Evolutionary conservation across 2,113 vertebrate genomes (phyloP), one percentile per base, ranked within the genome.

Genomic region (Marcusenius ussheri): DNA sequence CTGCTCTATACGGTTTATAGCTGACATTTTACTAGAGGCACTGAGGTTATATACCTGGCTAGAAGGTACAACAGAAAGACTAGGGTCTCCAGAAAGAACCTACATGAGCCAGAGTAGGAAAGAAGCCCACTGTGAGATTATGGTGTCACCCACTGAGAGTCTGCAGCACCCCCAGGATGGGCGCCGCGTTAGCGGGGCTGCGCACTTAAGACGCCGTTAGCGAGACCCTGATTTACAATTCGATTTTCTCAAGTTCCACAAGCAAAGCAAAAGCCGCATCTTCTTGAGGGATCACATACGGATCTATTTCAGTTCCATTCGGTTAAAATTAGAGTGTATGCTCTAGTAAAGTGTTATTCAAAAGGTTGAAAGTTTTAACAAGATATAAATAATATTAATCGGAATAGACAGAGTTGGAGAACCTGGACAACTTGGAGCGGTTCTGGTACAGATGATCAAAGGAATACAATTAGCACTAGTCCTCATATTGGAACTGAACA

Each of bases 381-480:
- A 77, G 58, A 70, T n/a, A 35, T 24, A 49, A 66, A 45, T 27
- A 11, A 39, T 17, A n/a, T 2, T 24, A 27, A 53, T 42, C 8
- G 19, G 47, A 53, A 45, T 17, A n/a, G 47, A 31, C 4, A 1
- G n/a, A n/a, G 9, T 56, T 3, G 24, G 39, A 15, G 88, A 47
- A 24, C 19, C 19, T 56, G 17, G 50, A 49, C 2, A n/a, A 31
- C 49, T 31, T 56, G 10, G 27, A 42, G 24, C 4, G 5, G 17
- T 17, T 46, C 66, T 42, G 19, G 4, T 50, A 19, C 17, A 21
- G 31, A 3, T 1, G 17, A 74, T n/a, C 66, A 74, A 31, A 49
- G 88, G 42, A 47, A 88, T 6, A 62, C 62, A 88, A 77, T 88
- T 88, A 88, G 62, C 62, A 88, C 62, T 49, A 80, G 74, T 17